These are phyloP conservation scores for Pseudorectes ferrugineus DNA, from an alignment of 2,113 vertebrate genomes.

Conservation along the genomic window DNA sequence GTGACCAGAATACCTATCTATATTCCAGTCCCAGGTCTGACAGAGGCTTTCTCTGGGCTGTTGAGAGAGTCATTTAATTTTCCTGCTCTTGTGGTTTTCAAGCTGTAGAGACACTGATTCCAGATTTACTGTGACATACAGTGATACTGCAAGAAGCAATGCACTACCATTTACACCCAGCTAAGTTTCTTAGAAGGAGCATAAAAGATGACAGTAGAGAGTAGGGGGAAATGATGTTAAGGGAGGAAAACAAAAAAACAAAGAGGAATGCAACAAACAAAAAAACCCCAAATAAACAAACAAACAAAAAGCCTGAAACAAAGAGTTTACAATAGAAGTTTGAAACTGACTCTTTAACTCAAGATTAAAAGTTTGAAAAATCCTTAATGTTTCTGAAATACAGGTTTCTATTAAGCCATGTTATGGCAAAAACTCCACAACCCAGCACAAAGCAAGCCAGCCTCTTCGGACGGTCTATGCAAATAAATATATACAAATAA, in stretches of 20 bases:
- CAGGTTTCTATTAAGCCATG: background rate
- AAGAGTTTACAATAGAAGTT: background rate
- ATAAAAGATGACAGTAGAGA: background rate
- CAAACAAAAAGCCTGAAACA: background rate
- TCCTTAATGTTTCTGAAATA: background rate
- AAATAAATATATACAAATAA: background rate
- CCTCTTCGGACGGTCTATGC: accelerated
- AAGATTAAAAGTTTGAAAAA: background rate
- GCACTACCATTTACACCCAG: background rate
- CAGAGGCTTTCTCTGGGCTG: background rate
- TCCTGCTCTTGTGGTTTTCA: background rate
- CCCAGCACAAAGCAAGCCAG: background rate
- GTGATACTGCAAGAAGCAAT: background rate
- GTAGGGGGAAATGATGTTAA: background rate
- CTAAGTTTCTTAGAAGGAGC: background rate
- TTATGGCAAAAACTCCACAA: background rate
- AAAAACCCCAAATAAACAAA: background rate
- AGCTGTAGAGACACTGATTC: background rate
- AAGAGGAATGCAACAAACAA: background rate
- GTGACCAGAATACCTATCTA: background rate
- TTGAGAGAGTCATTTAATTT: background rate
- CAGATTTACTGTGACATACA: background rate
- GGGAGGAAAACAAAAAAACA: background rate
- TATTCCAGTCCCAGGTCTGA: background rate
- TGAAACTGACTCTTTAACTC: background rate